These are phyloP conservation scores for Drosophila suzukii DNA, from an alignment of 1,140 invertebrate species.

Conservation along the genomic window DNA sequence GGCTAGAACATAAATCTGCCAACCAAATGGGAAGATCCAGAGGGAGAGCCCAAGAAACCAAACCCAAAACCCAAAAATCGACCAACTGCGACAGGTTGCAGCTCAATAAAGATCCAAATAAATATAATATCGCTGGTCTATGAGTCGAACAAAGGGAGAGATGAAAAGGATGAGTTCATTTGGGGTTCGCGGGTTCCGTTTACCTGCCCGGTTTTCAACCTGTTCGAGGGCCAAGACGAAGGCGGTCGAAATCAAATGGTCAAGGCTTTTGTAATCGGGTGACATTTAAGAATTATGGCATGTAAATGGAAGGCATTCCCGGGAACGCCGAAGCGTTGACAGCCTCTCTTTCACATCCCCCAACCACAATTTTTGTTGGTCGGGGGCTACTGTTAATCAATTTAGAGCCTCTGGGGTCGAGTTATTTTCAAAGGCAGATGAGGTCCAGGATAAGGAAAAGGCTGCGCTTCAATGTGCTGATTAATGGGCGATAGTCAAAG, in stretches of 20 bases:
- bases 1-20: conserved; percentile 75
- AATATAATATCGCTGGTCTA: conserved; percentile 72
- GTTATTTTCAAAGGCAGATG: conserved; percentile 57
- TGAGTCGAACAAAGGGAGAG: conserved; percentile 21
- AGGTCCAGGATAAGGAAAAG: conserved; percentile 62
- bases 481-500: conserved; percentile 15
- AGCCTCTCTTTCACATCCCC: conserved; percentile 38
- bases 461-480: conserved; percentile 37
- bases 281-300: conserved; percentile 83
- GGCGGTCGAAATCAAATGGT: conserved; percentile 77
- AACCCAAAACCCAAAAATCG: conserved; percentile 35
- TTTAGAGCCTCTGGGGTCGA: conserved; percentile 64
- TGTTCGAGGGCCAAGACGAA: conserved; percentile 50
- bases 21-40: conserved; percentile 39
- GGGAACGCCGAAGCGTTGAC: conserved; percentile 70
- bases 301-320: conserved; percentile 78
- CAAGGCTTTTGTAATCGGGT: conserved; percentile 76
- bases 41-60: conserved; percentile 1
- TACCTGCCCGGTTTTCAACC: conserved; percentile 47
- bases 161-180: conserved; percentile 78
- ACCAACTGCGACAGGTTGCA: conserved; percentile 73
- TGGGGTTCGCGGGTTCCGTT: conserved; percentile 55
- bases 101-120: conserved; percentile 81
- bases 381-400: conserved; percentile 76
- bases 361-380: background rate